Conservation (phyloP, 2,113 vertebrate genomes). For the Amblyornis subalaris region DNA sequence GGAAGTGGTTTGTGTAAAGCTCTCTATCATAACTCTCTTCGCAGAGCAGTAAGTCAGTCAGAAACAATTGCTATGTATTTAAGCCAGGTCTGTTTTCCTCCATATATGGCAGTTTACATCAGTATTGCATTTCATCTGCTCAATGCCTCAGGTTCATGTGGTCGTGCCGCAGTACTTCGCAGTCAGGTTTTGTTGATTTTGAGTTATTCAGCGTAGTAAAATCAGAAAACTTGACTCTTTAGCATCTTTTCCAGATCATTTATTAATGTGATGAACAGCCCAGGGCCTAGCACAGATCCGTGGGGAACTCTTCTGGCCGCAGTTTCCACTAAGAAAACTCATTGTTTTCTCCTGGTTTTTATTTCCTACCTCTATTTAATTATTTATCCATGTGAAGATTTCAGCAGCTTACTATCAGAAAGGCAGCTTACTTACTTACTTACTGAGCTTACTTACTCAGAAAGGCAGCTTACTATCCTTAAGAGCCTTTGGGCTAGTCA, state of each 20-base stretch:
- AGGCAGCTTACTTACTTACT: neutral
- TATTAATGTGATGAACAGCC: neutral
- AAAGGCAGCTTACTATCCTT: neutral
- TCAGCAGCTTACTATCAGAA: no score
- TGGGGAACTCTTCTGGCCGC: neutral
- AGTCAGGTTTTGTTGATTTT: neutral
- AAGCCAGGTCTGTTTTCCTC: neutral
- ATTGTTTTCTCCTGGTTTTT: neutral
- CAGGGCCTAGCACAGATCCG: neutral
- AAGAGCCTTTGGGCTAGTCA: neutral
- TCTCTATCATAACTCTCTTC: neutral
- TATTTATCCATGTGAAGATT: neutral
- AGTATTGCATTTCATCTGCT: neutral
- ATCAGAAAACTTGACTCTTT: neutral
- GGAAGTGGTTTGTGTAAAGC: neutral
- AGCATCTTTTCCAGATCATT: neutral
- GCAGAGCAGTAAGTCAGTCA: neutral
- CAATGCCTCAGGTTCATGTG: neutral
- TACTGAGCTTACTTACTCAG: no score
- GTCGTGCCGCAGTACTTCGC: neutral
- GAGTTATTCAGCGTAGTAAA: neutral
- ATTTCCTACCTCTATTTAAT: neutral
- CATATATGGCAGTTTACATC: neutral
- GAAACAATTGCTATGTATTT: neutral
- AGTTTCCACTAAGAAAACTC: neutral